Conservation (phyloP, 1,140 invertebrate genomes). For the Drosophila kohkoa region DNA sequence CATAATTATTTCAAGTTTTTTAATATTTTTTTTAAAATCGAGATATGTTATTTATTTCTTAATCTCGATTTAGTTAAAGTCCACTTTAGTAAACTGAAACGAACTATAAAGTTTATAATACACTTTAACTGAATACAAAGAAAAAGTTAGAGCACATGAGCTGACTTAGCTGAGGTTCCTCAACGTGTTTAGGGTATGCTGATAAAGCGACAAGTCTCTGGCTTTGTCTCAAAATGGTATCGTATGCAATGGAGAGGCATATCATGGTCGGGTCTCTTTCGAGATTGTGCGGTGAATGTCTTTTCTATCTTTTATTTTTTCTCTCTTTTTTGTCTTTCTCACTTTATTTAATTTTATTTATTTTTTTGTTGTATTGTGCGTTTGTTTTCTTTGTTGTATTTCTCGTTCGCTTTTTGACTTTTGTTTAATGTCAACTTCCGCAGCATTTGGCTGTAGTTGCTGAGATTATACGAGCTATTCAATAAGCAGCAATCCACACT, state of each 20-base stretch:
- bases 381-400: slow-evolving; percentile 38
- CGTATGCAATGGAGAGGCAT: slow-evolving; percentile 21
- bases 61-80: too few species aligned
- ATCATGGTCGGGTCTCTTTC: slow-evolving; percentile 21
- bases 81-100: too few species aligned
- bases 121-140: too few species aligned
- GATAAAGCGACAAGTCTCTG: slow-evolving; percentile 1
- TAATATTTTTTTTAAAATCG: too few species aligned
- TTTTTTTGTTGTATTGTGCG: slow-evolving; percentile 40
- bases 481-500: slow-evolving; percentile 1
- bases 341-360: slow-evolving; percentile 70
- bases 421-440: slow-evolving; percentile 63
- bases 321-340: slow-evolving; percentile 39
- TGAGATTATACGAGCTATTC: slow-evolving; percentile 19
- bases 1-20: too few species aligned
- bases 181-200: slow-evolving; percentile 5
- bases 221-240: slow-evolving; percentile 2
- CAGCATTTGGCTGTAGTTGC: slow-evolving; percentile 30
- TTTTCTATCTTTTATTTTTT: slow-evolving; percentile 49
- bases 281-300: slow-evolving; percentile 52
- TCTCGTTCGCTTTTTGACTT: slow-evolving; percentile 20
- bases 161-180: neutral
- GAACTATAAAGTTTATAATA: too few species aligned
- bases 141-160: too few species aligned
- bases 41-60: too few species aligned